Evolutionary conservation across 2,888 invertebrate species (phyloP), one percentile per base, ranked within the genome.

Genomic region (Thalpophila matura): DNA sequence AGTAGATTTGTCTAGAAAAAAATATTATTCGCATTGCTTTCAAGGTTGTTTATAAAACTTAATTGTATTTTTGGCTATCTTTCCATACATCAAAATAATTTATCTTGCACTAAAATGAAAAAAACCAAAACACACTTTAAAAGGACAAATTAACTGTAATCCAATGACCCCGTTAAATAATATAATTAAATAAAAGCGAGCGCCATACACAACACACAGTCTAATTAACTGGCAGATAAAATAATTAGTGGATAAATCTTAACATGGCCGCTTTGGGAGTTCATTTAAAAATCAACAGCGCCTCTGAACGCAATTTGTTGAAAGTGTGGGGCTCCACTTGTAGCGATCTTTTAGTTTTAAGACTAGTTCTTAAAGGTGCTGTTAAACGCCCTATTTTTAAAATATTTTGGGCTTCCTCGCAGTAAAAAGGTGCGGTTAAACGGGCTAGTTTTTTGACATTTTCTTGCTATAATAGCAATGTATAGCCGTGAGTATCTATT

Each of bases 221-320:
- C 46, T 68, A 69, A 78, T 75, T 74, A 71, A 77, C 65, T 70
- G 50, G 22, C 50, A 70, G 51, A 80, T 78, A 75, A 82, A 79
- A 76, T 85, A 83, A 83, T 84, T 81, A 89, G 78, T 87, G 71
- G 68, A 75, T 73, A 82, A 85, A 83, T 82, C 78, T 79, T 79
- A 74, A 80, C 80, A 77, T 66, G 72, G 47, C 60, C 67, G 73
- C 75, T 60, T 72, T 72, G 75, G 66, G 83, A 88, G 81, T 84
- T 80, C 82, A 88, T 90, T 91, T 86, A 86, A 89, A 91, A 90
- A 90, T 88, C 85, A 88, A 83, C 88, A 79, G 58, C 69, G 35
- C 16, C 27, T 71, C 68, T 7, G 61, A 72, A 77, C 75, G 66
- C 61, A 71, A 69, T 75, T 73, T 51, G 67, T 64, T 58, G 6